These are phyloP conservation scores for Turritopsis rubra DNA, from an alignment of 30 jellyfish, hydroid and myxozoan genomes.

Conservation along the genomic window DNA sequence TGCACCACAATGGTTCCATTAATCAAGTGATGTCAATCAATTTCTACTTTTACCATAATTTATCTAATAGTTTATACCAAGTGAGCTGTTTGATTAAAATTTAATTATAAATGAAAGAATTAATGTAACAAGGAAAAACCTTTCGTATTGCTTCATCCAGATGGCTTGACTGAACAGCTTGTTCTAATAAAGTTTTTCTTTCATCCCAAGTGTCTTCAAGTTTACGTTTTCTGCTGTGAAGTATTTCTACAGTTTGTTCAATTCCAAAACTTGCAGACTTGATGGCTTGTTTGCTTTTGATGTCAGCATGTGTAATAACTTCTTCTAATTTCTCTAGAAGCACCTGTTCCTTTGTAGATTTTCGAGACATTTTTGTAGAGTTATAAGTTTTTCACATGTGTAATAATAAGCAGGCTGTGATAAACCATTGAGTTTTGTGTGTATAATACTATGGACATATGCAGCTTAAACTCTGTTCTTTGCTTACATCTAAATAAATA, in stretches of 20 bases:
- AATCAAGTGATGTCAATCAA: too few species aligned
- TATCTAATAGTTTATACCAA: too few species aligned
- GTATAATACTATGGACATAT: too few species aligned
- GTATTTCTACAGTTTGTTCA: conserved; percentile 75
- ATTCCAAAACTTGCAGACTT: conserved; percentile 79
- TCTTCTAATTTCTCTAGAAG: conserved; percentile 71
- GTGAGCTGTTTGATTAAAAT: too few species aligned
- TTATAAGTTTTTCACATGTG: background rate
- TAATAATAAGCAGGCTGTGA: background rate
- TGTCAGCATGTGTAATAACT: conserved; percentile 68
- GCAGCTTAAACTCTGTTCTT: background rate
- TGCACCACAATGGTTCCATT: too few species aligned
- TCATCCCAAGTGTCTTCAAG: conserved; percentile 80
- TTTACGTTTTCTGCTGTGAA: conserved; percentile 61
- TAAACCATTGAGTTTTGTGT: too few species aligned
- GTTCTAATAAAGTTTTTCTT: conserved; percentile 71
- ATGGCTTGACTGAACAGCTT: conserved; percentile 62
- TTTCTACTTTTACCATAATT: too few species aligned
- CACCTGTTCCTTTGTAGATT: conserved; percentile 57
- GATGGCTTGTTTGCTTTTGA: conserved; percentile 71
- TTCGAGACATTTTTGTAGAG: conserved; percentile 25
- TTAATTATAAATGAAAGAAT: background rate
- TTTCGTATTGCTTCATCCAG: conserved; percentile 70
- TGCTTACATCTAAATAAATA: too few species aligned
- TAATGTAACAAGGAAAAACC: conserved; percentile 16